Percentiles rank a stretch among this genome's conserved stretches.
phyloP scores from a whole-genome alignment of 2,113 vertebrate species.

The Clarias magur region DNA sequence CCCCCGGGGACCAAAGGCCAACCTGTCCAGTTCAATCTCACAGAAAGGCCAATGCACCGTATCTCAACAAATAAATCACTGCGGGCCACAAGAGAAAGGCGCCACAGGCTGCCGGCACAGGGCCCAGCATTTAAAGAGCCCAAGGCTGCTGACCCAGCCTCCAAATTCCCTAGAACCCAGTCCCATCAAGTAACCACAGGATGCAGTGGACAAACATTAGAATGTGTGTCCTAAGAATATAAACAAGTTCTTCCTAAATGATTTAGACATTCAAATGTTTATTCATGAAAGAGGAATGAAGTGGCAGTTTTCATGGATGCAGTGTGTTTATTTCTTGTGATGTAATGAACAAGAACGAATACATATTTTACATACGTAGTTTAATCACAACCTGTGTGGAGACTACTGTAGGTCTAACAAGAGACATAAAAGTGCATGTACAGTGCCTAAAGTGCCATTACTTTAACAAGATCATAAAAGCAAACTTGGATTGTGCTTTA shows the following conservation, averaged over 20 bases:
- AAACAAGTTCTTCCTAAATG: not conserved
- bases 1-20: too few species aligned
- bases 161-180: too few species aligned
- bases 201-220: not conserved
- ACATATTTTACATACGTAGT: not conserved
- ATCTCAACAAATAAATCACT: too few species aligned
- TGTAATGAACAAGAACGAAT: not conserved
- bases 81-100: too few species aligned
- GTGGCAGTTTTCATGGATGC: not conserved
- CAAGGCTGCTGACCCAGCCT: too few species aligned
- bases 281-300: not conserved
- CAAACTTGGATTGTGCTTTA: not conserved
- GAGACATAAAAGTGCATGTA: conserved; percentile 53
- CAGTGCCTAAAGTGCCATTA: conserved; percentile 58
- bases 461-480: conserved; percentile 26
- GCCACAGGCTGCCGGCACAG: too few species aligned
- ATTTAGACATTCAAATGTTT: not conserved
- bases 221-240: not conserved
- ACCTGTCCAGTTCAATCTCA: too few species aligned
- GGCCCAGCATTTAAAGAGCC: too few species aligned
- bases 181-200: too few species aligned
- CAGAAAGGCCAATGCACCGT: too few species aligned
- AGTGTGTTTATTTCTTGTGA: not conserved
- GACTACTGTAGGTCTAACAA: not conserved
- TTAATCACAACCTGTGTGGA: not conserved